Evolutionary conservation across 2,888 invertebrate species (phyloP).

Genomic region (Leptinotarsa peninsularis): DNA sequence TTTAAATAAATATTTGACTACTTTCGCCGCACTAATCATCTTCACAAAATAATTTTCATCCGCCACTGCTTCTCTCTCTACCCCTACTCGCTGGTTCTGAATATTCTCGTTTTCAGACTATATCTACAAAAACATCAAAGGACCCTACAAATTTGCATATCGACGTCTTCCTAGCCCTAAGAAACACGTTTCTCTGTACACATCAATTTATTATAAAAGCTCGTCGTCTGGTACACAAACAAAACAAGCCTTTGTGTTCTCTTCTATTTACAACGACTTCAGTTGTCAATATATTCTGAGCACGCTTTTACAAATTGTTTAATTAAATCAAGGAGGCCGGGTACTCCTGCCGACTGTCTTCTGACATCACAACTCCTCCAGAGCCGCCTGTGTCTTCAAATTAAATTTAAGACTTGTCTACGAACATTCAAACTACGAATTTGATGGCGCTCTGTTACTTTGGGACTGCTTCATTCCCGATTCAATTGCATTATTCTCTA

Average conservation of each 20-base stretch:
- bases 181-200: slow-evolving; percentile 29
- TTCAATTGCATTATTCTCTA: slow-evolving; percentile 48
- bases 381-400: slow-evolving; percentile 57
- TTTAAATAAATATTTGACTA: neutral
- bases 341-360: slow-evolving; percentile 53
- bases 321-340: slow-evolving; percentile 63
- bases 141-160: slow-evolving; percentile 16
- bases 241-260: slow-evolving; percentile 46
- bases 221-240: slow-evolving; percentile 36
- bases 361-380: slow-evolving; percentile 52
- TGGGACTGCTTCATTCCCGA: slow-evolving; percentile 39
- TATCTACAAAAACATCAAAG: slow-evolving; percentile 24
- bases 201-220: slow-evolving; percentile 33
- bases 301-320: slow-evolving; percentile 67
- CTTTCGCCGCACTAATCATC: neutral
- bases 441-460: slow-evolving; percentile 44
- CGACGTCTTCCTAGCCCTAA: slow-evolving; percentile 21
- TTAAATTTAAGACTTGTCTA: slow-evolving; percentile 59
- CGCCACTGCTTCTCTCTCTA: neutral
- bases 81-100: neutral
- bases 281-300: slow-evolving; percentile 63
- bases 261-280: slow-evolving; percentile 57
- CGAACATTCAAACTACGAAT: slow-evolving; percentile 49
- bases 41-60: neutral
- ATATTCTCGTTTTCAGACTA: slow-evolving; percentile 15